Evolutionary conservation across 2,888 invertebrate genomes (phyloP).

Genomic region (Pyrgus malvae): DNA sequence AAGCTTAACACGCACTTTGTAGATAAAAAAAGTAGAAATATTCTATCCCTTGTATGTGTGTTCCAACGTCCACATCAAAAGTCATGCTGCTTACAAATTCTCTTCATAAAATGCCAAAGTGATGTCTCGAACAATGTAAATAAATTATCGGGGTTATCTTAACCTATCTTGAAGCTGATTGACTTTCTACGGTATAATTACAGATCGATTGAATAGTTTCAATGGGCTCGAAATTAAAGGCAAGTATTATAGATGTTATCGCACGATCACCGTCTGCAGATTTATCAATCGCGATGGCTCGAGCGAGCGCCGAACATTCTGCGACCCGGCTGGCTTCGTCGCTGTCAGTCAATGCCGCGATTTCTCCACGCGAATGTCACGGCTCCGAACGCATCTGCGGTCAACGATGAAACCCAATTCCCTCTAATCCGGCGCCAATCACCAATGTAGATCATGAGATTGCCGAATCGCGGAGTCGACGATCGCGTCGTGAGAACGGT

Average conservation of each 20-base stretch:
- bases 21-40: no score
- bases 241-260: slow-evolving; percentile 69
- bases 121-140: slow-evolving; percentile 2
- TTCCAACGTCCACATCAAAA: not conserved
- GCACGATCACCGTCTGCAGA: slow-evolving; percentile 50
- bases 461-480: slow-evolving; percentile 64
- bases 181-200: slow-evolving; percentile 73
- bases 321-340: slow-evolving; percentile 56
- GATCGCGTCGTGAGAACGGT: slow-evolving; percentile 77
- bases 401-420: slow-evolving; percentile 63
- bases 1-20: no score
- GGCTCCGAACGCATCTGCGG: slow-evolving; percentile 57
- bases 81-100: not conserved
- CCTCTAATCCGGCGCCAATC: slow-evolving; percentile 74
- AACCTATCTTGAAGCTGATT: slow-evolving; percentile 53
- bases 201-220: slow-evolving; percentile 58
- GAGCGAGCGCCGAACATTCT: slow-evolving; percentile 61
- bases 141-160: slow-evolving; percentile 16
- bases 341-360: slow-evolving; percentile 64
- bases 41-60: no score
- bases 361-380: slow-evolving; percentile 73
- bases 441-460: slow-evolving; percentile 76
- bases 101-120: not conserved
- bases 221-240: slow-evolving; percentile 59
- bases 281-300: slow-evolving; percentile 47